Base-by-base conservation (phyloP, 2,113 vertebrate species). In the Furnarius figulus region DNA sequence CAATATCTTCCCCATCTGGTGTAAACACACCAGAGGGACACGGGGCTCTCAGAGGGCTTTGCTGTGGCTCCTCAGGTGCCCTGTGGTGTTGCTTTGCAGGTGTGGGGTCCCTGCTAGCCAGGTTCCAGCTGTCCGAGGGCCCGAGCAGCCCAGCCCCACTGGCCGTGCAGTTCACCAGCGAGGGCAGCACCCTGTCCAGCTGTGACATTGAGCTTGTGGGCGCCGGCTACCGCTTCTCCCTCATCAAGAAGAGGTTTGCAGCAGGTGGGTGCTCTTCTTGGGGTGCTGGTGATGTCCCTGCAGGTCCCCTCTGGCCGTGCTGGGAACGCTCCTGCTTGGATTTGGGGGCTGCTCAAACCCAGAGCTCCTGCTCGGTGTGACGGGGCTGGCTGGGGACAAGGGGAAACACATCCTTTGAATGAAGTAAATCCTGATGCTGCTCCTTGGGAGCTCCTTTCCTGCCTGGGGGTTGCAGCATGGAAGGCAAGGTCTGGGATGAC, bases 231-330 rank as follows among this genome's bases (percentile, higher is more conserved):
- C 98, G 99, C 89, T 99, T 99, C 98, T 99, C 99, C 49, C 99
- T 99, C 82, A 96, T 99, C 97, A 99, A 99, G 97, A 99, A 99
- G 98, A 99, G 99, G 95, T 99, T 99, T 87, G 99, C 99, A 6
- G 99, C 99, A 98, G 99, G 99, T 99, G 76, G 88, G 98, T 95
- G 67, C n/a, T 78, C 10, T 33, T 23, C 30, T 4, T 0, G 40
- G 62, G 53, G 0, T 5, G 15, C 0, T 4, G 18, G 8, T 6
- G 0, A 1, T 2, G 62, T 33, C 50, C 33, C 33, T 1, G 8
- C 8, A 0, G 30, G 61, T 16, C 23, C 52, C 85, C 55, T 18
- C 33, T 0, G 8, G 49, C 70, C 1, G 4, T 4, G 50, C 27
- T 11, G 42, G 58, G 5, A 23, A 7, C 35, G 65, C 10, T 21